Evolutionary conservation across 2,113 vertebrate species (phyloP), one percentile per base, ranked within the genome.

Genomic region (Diglossa brunneiventris): DNA sequence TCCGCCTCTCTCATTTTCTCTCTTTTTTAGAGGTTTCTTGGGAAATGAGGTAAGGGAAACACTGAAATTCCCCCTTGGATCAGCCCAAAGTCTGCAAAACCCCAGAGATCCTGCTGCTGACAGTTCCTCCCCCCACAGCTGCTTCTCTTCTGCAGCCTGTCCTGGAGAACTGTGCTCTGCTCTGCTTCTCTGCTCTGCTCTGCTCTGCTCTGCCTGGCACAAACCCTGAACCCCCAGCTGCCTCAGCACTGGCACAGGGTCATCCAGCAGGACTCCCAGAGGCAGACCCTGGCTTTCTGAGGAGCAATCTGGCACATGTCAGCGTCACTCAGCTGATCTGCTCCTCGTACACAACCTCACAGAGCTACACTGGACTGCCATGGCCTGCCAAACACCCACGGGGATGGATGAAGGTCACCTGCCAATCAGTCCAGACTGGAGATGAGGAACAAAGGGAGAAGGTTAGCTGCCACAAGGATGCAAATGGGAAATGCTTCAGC

Each of bases 11-110:
- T 87, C 52, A 12, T 90, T 83, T 85, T 63, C 42, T 22, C 33
- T 75, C 17, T 67, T 75, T 74, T 82, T 73, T 28, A 80, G 49
- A 75, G 28, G 13, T 76, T 88, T 66, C 53, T 74, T 72, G 72
- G 59, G 78, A 92, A 86, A 89, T 63, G 49, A 94, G 62, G 63
- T 58, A 91, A 87, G 47, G 10, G 41, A 84, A 96, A 61, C 52
- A 69, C 62, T 75, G 68, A 87, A 80, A 85, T 74, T 68, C 52
- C 56, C 50, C 23, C 49, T 59, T 47, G 76, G 56, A 69, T 77
- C 55, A 91, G 46, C 44, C 68, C 58, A n/a, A 50, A 67, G 28
- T 26, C 64, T 93, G 64, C 47, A 87, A 77, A 81, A 66, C 11
- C 24, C 67, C 67, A 35, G 69, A 70, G 44, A 83, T 76, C 13